A percentile compares a stretch with the other conserved stretches of the same genome.
phyloP scores from a whole-genome alignment of 92 coral and sea anemone genomes.

The Metridium senile region DNA sequence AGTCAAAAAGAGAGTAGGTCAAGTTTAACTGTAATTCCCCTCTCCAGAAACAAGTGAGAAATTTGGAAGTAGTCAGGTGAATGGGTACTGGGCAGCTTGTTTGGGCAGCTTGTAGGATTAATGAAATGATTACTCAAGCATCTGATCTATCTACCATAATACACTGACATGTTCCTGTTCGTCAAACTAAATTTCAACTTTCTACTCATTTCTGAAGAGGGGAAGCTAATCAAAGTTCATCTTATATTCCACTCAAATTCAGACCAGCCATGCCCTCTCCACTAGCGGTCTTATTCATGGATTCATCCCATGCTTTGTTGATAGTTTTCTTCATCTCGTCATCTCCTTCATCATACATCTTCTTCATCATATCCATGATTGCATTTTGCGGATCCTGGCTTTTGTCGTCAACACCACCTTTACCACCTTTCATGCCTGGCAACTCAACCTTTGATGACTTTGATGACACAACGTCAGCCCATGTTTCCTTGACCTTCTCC shows the following conservation, averaged over 20 bases:
- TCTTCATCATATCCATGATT: slow-evolving; percentile 95
- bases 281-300: slow-evolving; percentile 68
- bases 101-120: too few relatives aligned
- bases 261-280: slow-evolving; percentile 25
- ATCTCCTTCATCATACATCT: slow-evolving; percentile 98
- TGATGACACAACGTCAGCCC: slow-evolving; percentile 58
- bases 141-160: too few relatives aligned
- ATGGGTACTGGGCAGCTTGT: too few relatives aligned
- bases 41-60: too few relatives aligned
- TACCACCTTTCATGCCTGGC: neutral
- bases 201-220: neutral
- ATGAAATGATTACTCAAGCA: too few relatives aligned
- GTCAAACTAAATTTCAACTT: too few relatives aligned
- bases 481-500: slow-evolving; percentile 51
- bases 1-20: too few relatives aligned
- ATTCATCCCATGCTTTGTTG: slow-evolving; percentile 96
- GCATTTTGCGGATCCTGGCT: slow-evolving; percentile 80
- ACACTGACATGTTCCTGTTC: too few relatives aligned
- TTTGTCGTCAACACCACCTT: slow-evolving; percentile 43
- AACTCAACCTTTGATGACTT: slow-evolving; percentile 16
- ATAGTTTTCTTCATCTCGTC: slow-evolving; percentile 98
- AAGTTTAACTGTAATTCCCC: too few relatives aligned
- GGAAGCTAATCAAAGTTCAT: neutral
- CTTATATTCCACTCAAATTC: neutral
- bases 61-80: too few relatives aligned